These are phyloP conservation scores for Limonius californicus DNA, from an alignment of 1,140 invertebrate species.

Conservation along the genomic window DNA sequence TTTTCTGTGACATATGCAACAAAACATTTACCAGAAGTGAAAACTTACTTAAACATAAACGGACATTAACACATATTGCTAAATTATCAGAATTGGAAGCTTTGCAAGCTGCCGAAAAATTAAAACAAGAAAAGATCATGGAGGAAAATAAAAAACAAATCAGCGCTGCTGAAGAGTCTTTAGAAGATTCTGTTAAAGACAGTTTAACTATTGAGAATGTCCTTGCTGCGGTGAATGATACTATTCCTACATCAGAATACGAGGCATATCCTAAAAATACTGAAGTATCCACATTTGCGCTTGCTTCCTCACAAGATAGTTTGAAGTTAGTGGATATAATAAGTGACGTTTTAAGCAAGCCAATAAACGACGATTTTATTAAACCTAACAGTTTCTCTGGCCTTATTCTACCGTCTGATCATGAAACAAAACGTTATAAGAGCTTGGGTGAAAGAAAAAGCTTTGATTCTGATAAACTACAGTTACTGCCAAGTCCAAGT, in stretches of 20 bases:
- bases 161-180: no score
- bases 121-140: neutral
- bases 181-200: neutral
- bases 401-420: slow-evolving; percentile 12
- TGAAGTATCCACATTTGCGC: neutral
- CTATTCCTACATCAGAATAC: neutral
- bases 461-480: slow-evolving; percentile 42
- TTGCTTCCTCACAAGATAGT: slow-evolving; percentile 15
- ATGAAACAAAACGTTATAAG: slow-evolving; percentile 37
- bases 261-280: neutral
- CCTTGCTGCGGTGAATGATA: neutral
- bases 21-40: slow-evolving; percentile 53
- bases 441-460: slow-evolving; percentile 49
- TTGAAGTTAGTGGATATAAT: slow-evolving; percentile 44
- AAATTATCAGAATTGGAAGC: slow-evolving; percentile 55
- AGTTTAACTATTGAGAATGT: neutral
- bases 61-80: slow-evolving; percentile 53
- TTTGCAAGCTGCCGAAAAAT: slow-evolving; percentile 16
- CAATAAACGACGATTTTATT: slow-evolving; percentile 24
- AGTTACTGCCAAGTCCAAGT: neutral
- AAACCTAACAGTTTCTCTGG: slow-evolving; percentile 23
- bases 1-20: slow-evolving; percentile 52
- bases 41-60: slow-evolving; percentile 54
- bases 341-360: slow-evolving; percentile 43
- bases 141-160: neutral